Evolutionary conservation across 2,113 vertebrate genomes (phyloP).

Genomic region (Ptilonorhynchus violaceus): DNA sequence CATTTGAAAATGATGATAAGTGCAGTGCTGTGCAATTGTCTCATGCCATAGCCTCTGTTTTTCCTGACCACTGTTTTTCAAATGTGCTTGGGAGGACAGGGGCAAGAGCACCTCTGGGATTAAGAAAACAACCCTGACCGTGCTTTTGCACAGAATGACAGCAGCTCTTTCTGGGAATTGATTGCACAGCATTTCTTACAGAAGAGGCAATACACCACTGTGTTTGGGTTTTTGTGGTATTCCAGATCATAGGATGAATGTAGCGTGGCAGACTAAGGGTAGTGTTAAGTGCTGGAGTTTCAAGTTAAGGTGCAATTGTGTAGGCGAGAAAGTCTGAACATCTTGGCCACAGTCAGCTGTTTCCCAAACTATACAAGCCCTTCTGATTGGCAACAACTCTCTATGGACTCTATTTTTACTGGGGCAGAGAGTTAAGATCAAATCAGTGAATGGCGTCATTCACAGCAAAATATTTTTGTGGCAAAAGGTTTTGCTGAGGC

Average conservation of each 20-base stretch:
- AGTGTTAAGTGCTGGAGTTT: not conserved
- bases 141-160: not conserved
- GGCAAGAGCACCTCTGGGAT: not conserved
- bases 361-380: not conserved
- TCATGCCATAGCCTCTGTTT: not conserved
- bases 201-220: not conserved
- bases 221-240: not conserved
- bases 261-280: not conserved
- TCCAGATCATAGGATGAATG: not conserved
- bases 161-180: not conserved
- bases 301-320: not conserved
- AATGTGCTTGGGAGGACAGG: not conserved
- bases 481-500: not conserved
- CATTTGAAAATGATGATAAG: not conserved
- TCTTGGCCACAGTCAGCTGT: not conserved
- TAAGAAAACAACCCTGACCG: not conserved
- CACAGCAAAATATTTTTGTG: not conserved
- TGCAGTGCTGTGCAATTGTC: not conserved
- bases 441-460: not conserved
- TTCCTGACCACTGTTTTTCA: not conserved
- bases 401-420: fast-evolving
- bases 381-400: not conserved
- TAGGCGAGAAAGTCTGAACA: not conserved
- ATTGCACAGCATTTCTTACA: not conserved
- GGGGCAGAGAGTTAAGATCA: not conserved